Evolutionary conservation across 2,797 vertebrate species (phyloP).

Genomic region (Thunnus albacares): DNA sequence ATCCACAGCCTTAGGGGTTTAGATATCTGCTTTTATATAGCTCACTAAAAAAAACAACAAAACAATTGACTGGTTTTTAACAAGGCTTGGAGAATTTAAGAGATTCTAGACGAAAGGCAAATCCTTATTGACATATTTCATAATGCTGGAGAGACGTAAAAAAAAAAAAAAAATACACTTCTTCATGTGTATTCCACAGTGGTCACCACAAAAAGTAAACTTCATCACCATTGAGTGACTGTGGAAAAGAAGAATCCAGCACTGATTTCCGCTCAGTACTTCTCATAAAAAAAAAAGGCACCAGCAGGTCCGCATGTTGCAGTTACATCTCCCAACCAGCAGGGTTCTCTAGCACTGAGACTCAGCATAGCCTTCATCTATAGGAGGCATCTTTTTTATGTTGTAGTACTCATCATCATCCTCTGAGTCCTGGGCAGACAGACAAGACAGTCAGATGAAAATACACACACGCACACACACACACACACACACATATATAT

Average conservation of each 20-base stretch:
- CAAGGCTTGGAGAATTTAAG: neutral
- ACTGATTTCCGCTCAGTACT: constrained; percentile 10
- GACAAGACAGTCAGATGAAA: constrained; percentile 3
- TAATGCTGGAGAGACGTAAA: neutral
- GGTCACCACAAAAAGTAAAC: constrained; percentile 24
- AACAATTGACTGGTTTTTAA: neutral
- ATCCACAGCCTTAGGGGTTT: neutral
- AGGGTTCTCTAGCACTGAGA: constrained; percentile 77
- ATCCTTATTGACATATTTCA: constrained; percentile 7
- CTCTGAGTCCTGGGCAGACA: constrained; percentile 73
- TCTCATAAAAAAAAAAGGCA: neutral
- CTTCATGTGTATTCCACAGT: neutral
- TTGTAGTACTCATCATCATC: constrained; percentile 64
- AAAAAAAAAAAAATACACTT: constrained; percentile 1
- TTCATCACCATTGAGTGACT: constrained; percentile 1
- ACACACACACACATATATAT: neutral
- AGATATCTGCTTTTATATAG: neutral
- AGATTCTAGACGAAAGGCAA: constrained; percentile 2
- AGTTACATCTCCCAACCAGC: constrained; percentile 40
- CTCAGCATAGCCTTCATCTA: constrained; percentile 64
- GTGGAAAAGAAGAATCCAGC: constrained; percentile 30
- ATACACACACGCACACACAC: neutral
- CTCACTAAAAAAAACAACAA: neutral
- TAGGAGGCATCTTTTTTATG: constrained; percentile 46
- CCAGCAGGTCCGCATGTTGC: neutral